These are phyloP conservation scores for Orthonevra nobilis DNA, from an alignment of 2,888 invertebrate genomes.

Conservation along the genomic window DNA sequence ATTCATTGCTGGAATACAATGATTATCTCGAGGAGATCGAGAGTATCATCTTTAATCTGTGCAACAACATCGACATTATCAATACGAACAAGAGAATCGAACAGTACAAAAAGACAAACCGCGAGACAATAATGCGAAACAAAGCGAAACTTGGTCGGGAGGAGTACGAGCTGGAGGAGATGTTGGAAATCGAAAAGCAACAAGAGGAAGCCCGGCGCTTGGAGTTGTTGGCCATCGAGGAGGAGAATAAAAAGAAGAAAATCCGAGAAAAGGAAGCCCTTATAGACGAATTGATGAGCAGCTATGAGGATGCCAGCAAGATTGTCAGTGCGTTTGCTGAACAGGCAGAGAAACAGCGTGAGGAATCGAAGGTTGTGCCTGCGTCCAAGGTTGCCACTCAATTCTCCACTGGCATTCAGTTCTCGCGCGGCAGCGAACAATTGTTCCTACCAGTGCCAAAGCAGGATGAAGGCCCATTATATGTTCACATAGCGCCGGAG, in stretches of 20 bases:
- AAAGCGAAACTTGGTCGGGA: conserved; percentile 88
- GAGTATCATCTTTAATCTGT: conserved; percentile 93
- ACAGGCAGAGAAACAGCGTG: conserved; percentile 85
- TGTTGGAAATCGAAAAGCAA: conserved; percentile 90
- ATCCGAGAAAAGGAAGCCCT: conserved; percentile 93
- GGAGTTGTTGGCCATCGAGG: conserved; percentile 84
- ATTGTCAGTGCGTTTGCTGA: conserved; percentile 91
- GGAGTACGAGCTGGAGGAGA: conserved; percentile 92
- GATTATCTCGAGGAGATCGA: conserved; percentile 98
- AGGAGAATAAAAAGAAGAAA: conserved; percentile 89
- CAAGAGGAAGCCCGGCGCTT: conserved; percentile 87
- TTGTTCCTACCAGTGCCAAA: conserved; percentile 86
- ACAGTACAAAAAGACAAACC: conserved; percentile 94
- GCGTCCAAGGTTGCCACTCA: conserved; percentile 82
- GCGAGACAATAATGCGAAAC: conserved; percentile 90
- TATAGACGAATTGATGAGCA: conserved; percentile 97
- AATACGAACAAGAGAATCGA: conserved; percentile 94
- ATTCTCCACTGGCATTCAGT: conserved; percentile 93
- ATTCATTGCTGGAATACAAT: conserved; percentile 90
- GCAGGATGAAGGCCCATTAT: conserved; percentile 89
- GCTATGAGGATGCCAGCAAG: conserved; percentile 92
- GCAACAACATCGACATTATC: conserved; percentile 92
- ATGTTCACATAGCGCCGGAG: conserved; percentile 83
- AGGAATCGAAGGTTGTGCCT: conserved; percentile 81
- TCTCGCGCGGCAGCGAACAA: conserved; percentile 84